A percentile compares a stretch with the other conserved stretches of the same genome.
phyloP scores from a whole-genome alignment of 2,888 invertebrate genomes.

The Nephrotoma flavescens region DNA sequence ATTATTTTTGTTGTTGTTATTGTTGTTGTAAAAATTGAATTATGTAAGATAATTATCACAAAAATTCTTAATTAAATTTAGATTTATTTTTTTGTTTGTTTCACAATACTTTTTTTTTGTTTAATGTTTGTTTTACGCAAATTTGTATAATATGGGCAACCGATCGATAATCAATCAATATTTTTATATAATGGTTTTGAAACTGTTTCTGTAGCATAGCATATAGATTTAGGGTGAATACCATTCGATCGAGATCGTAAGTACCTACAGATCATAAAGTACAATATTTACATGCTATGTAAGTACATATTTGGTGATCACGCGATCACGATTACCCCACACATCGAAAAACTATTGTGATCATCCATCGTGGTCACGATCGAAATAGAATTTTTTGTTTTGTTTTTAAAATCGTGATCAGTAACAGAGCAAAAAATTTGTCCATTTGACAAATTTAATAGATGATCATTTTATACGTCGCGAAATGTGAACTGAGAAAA shows the following conservation, averaged over 20 bases:
- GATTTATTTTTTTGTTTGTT: not conserved
- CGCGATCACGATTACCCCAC: not conserved
- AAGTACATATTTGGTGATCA: not conserved
- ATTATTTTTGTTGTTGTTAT: not conserved
- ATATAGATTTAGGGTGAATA: not conserved
- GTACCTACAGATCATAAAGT: not conserved
- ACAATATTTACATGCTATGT: not conserved
- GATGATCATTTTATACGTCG: not conserved
- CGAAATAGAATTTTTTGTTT: not conserved
- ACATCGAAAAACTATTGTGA: not conserved
- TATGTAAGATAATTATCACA: not conserved
- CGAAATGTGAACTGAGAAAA: not conserved
- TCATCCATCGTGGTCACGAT: not conserved
- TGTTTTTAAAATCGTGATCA: not conserved
- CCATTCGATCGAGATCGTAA: not conserved
- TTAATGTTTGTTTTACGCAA: not conserved
- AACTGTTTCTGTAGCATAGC: not conserved
- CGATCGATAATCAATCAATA: not conserved
- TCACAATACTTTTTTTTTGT: not conserved
- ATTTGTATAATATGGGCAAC: not conserved
- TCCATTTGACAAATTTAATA: not conserved
- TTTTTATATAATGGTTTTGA: not conserved
- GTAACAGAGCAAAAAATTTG: not conserved
- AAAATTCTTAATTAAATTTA: not conserved
- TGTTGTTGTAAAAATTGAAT: not conserved